Conservation (phyloP, 2,797 vertebrate genomes). For the Babyrousa celebensis region DNA sequence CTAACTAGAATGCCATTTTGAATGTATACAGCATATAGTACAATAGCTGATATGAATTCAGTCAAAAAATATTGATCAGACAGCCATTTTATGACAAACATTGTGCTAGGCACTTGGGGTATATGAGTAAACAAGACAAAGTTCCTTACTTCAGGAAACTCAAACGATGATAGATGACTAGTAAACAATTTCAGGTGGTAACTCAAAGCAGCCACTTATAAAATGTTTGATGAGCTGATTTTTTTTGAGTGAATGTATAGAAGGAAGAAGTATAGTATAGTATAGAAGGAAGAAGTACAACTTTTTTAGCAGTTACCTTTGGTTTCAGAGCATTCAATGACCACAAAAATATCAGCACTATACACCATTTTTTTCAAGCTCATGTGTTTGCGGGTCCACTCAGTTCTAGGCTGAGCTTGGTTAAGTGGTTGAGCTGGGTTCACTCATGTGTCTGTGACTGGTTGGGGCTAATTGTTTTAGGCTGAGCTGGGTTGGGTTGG, state of each 20-base stretch:
- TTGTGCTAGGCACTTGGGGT: neutral
- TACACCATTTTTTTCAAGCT: neutral
- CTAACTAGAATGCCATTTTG: constrained; percentile 19
- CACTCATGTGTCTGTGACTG: neutral
- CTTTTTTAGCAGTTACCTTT: neutral
- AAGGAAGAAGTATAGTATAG: constrained; percentile 29
- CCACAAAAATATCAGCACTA: neutral
- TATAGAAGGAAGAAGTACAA: neutral
- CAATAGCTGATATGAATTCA: constrained; percentile 14
- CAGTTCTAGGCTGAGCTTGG: neutral
- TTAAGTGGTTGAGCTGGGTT: neutral
- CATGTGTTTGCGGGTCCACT: neutral
- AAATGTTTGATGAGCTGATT: neutral
- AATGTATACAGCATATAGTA: neutral
- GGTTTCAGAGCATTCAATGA: neutral
- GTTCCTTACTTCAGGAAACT: constrained; percentile 15
- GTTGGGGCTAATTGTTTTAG: neutral
- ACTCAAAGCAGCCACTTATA: neutral
- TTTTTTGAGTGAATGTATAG: constrained; percentile 43
- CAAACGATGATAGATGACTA: constrained; percentile 4
- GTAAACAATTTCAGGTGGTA: constrained; percentile 12
- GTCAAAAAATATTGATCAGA: constrained; percentile 29
- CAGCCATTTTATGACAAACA: neutral
- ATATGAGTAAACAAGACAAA: neutral
- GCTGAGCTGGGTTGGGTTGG: neutral